Evolutionary conservation across 2,797 vertebrate species (phyloP), one percentile per base, ranked within the genome.

Genomic region (Danio tinwini): DNA sequence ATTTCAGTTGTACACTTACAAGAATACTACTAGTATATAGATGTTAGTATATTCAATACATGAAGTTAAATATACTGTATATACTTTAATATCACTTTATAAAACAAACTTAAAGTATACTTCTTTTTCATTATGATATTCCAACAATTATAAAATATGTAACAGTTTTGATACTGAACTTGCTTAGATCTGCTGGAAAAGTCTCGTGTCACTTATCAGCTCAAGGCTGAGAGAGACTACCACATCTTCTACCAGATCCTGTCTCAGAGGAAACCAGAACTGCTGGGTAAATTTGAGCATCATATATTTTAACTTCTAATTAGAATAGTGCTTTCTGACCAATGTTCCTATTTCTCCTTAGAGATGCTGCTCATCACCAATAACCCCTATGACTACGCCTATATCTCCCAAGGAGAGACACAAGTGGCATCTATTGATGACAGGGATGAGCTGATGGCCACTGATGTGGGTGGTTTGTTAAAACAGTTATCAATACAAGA

Each of bases 201-300:
- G 74, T 96, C 95, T 49, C 93, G 95, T 58, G 94, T 95, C 75
- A 96, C 94, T 78, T 96, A 87, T 83, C 95, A 96, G 91, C 91
- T 96, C 16, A 95, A 92, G 86, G 86, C 95, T 76, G 95, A 96
- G 86, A 93, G 95, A 88, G 93, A 96, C 84, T 96, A 96, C 56
- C 95, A 96, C 86, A 96, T 96, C 85, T 96, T 94, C 87, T 96
- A 96, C 85, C 95, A 96, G 90, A 96, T 96, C 86, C 88, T 96
- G 82, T 97, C 96, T 73, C 96, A 97, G 71, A 91, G 87, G 90
- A 97, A 97, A 89, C 96, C 96, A 0, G 96, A 97, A 78, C 91
- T 97, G 49, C 82, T 97, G 74, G 96, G 96, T 96, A 80, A 29
- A 40, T 65, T 12, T 10, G 3, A 29, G 29, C 29, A 29, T 29